Evolutionary conservation across 1,140 invertebrate species (phyloP).

Genomic region (Thalassaphorura encarpata): DNA sequence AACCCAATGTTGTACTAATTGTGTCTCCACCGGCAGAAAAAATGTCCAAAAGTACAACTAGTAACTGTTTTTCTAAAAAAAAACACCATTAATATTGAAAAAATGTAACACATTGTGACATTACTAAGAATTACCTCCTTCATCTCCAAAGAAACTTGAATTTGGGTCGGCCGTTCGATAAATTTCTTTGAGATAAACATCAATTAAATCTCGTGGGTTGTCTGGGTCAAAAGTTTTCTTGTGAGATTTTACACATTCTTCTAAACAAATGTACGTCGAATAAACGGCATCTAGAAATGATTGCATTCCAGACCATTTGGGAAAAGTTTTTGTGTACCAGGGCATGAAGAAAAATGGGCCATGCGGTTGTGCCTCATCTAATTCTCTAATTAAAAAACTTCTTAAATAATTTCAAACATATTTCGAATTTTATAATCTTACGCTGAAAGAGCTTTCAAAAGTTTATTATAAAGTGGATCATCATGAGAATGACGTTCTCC

Average conservation of each 20-base stretch:
- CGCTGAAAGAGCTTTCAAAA: background rate
- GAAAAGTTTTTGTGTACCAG: constrained; percentile 53
- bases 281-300: constrained; percentile 41
- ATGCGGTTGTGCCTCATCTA: background rate
- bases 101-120: background rate
- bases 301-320: constrained; percentile 64
- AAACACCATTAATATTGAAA: background rate
- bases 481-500: background rate
- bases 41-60: constrained; percentile 4
- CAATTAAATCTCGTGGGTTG: constrained; percentile 11
- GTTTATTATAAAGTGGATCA: background rate
- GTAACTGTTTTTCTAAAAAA: constrained; percentile 16
- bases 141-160: constrained; percentile 8
- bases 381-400: too few species aligned
- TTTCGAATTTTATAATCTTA: too few species aligned
- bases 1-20: background rate
- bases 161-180: constrained; percentile 6
- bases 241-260: background rate
- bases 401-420: too few species aligned
- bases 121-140: too few species aligned
- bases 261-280: background rate
- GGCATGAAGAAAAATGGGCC: background rate
- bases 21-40: constrained; percentile 19
- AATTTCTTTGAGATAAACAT: constrained; percentile 17
- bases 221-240: constrained; percentile 2